phyloP scores from a whole-genome alignment of 2,113 vertebrate species.

The Ceuthmochares aereus region DNA sequence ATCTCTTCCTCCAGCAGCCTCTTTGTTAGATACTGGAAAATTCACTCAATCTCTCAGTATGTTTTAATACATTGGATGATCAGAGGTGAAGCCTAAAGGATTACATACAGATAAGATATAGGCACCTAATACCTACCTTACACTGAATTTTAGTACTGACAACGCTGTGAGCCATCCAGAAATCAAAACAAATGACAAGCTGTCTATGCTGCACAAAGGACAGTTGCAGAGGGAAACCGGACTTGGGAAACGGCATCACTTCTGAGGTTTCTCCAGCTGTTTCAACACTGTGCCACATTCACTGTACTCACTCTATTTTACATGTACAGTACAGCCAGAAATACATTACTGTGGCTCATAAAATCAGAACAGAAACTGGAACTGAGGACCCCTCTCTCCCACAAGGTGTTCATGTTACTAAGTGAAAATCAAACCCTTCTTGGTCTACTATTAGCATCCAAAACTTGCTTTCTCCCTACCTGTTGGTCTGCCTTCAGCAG shows the following conservation, averaged over 20 bases:
- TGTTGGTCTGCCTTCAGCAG: neutral
- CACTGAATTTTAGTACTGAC: neutral
- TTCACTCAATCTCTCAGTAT: neutral
- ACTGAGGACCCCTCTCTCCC: neutral
- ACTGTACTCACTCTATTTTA: neutral
- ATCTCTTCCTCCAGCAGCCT: neutral
- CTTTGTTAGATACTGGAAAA: neutral
- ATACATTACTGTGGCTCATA: neutral
- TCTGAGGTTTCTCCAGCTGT: neutral
- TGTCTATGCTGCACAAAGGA: neutral
- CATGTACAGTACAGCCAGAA: neutral
- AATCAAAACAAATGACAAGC: neutral
- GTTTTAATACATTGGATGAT: neutral
- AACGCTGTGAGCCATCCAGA: neutral
- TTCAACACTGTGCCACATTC: neutral
- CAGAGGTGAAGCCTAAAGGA: conserved; percentile 1
- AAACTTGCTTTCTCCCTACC: neutral
- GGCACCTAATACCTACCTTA: neutral
- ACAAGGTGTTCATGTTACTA: neutral
- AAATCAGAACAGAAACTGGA: neutral
- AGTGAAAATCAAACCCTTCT: neutral
- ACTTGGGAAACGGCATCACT: neutral
- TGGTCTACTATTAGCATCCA: neutral
- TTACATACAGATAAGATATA: neutral
- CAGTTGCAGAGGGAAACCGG: neutral